These are phyloP conservation scores for Hipposideros larvatus DNA, from an alignment of 2,797 vertebrate genomes.

Conservation along the genomic window DNA sequence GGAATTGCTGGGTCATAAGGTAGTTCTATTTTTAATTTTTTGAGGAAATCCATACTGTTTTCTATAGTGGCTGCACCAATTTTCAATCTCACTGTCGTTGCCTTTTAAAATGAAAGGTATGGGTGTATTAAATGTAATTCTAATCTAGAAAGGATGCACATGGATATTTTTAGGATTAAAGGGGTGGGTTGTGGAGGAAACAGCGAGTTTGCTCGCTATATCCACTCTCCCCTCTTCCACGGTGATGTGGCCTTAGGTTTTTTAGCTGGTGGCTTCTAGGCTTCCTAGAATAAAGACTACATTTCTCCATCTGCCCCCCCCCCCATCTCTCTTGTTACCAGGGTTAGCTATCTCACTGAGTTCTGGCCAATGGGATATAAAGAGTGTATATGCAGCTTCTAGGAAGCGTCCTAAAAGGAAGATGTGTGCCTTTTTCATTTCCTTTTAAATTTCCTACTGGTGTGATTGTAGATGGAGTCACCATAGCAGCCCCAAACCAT, in stretches of 20 bases:
- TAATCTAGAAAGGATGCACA: not conserved
- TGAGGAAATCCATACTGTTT: no score
- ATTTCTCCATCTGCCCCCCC: not conserved
- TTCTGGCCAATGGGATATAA: not conserved
- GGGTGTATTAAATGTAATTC: not conserved
- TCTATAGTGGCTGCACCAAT: no score
- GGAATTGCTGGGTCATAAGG: no score
- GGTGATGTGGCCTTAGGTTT: not conserved
- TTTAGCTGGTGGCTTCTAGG: not conserved
- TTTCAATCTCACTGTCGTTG: not conserved
- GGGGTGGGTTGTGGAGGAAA: not conserved
- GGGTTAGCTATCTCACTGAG: not conserved
- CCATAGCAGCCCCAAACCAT: not conserved
- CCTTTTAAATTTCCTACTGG: not conserved
- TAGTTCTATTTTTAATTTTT: no score
- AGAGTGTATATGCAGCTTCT: not conserved
- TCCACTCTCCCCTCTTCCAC: not conserved
- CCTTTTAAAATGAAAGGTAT: not conserved
- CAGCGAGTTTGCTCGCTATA: not conserved
- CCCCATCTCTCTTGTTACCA: not conserved
- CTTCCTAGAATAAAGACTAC: not conserved
- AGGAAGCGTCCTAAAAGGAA: not conserved
- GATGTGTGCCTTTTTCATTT: not conserved
- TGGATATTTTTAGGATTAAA: not conserved
- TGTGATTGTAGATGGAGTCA: not conserved